Evolutionary conservation across 2,113 vertebrate genomes (phyloP).

Genomic region (Syngnathus typhle): DNA sequence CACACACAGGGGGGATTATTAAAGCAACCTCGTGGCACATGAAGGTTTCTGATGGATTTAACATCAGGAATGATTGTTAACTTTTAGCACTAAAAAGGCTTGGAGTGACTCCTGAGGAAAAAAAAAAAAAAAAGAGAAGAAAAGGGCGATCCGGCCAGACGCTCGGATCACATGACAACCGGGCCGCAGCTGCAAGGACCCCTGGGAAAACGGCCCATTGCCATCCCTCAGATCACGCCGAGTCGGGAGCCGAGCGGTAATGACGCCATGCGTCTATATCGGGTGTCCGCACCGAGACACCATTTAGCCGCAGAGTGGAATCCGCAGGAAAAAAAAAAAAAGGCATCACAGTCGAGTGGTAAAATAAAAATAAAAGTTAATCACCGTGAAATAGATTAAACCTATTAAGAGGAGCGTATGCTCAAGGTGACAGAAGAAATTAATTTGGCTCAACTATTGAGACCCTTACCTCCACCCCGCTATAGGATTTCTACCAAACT

Average conservation of each 20-base stretch:
- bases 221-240: slow-evolving; percentile 52
- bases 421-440: slow-evolving; percentile 71
- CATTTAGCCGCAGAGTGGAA: slow-evolving; percentile 44
- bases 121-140: neutral
- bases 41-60: slow-evolving; percentile 70
- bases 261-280: slow-evolving; percentile 34
- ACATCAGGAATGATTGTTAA: slow-evolving; percentile 69
- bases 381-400: slow-evolving; percentile 70
- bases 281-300: slow-evolving; percentile 46
- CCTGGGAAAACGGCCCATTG: slow-evolving; percentile 65
- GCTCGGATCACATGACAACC: slow-evolving; percentile 66
- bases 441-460: slow-evolving; percentile 71
- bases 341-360: slow-evolving; percentile 49
- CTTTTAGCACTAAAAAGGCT: slow-evolving; percentile 61
- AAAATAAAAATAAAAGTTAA: slow-evolving; percentile 47
- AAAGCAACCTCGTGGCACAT: slow-evolving; percentile 62
- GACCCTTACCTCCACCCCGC: slow-evolving; percentile 62
- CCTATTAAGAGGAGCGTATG: slow-evolving; percentile 68
- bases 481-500: slow-evolving; percentile 69
- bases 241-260: slow-evolving; percentile 35
- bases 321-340: slow-evolving; percentile 39
- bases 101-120: slow-evolving; percentile 65
- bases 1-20: slow-evolving; percentile 59
- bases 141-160: slow-evolving; percentile 52
- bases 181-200: slow-evolving; percentile 50